Conservation (phyloP, 2,113 vertebrate species). For the Chamaetylas fuelleborni region DNA sequence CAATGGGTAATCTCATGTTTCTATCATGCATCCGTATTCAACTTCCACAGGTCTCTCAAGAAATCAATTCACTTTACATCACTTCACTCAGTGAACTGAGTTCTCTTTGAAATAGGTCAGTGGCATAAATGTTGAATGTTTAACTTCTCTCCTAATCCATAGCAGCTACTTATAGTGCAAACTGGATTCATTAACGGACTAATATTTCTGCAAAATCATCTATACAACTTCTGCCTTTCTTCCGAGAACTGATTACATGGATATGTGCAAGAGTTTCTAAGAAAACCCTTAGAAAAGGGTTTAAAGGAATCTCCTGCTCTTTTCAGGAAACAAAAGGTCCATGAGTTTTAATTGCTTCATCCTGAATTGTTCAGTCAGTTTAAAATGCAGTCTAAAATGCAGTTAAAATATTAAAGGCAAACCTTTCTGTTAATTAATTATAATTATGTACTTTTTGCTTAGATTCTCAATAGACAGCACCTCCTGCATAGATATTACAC, state of each 20-base stretch:
- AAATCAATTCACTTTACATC: not conserved
- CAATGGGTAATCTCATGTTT: not conserved
- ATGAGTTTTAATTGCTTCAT: not conserved
- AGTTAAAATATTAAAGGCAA: not conserved
- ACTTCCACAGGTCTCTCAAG: not conserved
- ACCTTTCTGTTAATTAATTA: not conserved
- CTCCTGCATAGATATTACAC: not conserved
- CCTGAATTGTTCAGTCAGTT: not conserved
- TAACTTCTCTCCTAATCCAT: not conserved
- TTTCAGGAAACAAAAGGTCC: not conserved
- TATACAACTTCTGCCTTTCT: not conserved
- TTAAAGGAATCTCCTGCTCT: not conserved
- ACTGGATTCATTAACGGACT: not conserved
- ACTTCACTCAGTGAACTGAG: not conserved
- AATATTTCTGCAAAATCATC: not conserved
- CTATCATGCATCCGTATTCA: fast-evolving
- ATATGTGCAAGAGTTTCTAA: not conserved
- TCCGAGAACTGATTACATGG: not conserved
- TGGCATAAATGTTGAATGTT: not conserved
- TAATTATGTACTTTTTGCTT: not conserved
- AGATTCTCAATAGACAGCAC: not conserved
- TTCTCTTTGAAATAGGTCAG: not conserved
- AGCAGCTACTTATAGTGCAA: not conserved
- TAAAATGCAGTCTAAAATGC: not conserved
- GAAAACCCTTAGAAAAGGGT: not conserved